phyloP scores from a whole-genome alignment of 2,888 invertebrate species.

The Dicroscelio sp. region DNA sequence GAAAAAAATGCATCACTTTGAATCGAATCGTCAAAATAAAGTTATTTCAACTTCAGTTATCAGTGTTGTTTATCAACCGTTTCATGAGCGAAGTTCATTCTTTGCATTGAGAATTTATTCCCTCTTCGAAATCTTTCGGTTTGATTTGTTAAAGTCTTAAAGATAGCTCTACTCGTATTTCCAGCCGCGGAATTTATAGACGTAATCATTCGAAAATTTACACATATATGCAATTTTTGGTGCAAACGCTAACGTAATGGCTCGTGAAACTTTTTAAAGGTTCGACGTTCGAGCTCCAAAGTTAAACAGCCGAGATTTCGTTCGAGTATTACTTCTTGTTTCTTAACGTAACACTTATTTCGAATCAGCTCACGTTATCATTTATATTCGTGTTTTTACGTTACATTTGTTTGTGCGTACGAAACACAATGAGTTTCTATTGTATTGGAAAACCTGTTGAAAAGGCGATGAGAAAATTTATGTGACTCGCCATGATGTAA shows the following conservation, averaged over 20 bases:
- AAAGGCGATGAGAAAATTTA: too few relatives aligned
- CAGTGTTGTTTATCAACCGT: background rate
- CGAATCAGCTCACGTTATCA: too few relatives aligned
- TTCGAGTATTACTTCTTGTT: too few relatives aligned
- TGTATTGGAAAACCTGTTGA: too few relatives aligned
- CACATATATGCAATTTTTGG: slow-evolving; percentile 68
- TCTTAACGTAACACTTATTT: too few relatives aligned
- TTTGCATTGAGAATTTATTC: slow-evolving; percentile 37
- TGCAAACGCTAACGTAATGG: slow-evolving; percentile 46
- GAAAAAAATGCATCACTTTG: too few relatives aligned
- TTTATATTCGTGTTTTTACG: too few relatives aligned
- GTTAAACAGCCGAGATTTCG: slow-evolving; percentile 19
- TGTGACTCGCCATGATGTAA: too few relatives aligned
- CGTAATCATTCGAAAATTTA: slow-evolving; percentile 68
- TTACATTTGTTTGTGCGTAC: too few relatives aligned
- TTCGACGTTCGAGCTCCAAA: slow-evolving; percentile 12
- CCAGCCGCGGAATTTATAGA: slow-evolving; percentile 45
- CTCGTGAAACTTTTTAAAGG: slow-evolving; percentile 48
- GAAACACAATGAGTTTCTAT: too few relatives aligned
- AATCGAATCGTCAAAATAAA: background rate
- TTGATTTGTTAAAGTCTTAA: slow-evolving; percentile 68
- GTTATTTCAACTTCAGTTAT: background rate
- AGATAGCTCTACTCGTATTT: slow-evolving; percentile 64
- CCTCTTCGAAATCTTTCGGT: slow-evolving; percentile 32
- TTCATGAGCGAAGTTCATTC: too few relatives aligned